Base-by-base conservation (phyloP, 1,140 invertebrate genomes). In the Octopus bimaculoides region DNA sequence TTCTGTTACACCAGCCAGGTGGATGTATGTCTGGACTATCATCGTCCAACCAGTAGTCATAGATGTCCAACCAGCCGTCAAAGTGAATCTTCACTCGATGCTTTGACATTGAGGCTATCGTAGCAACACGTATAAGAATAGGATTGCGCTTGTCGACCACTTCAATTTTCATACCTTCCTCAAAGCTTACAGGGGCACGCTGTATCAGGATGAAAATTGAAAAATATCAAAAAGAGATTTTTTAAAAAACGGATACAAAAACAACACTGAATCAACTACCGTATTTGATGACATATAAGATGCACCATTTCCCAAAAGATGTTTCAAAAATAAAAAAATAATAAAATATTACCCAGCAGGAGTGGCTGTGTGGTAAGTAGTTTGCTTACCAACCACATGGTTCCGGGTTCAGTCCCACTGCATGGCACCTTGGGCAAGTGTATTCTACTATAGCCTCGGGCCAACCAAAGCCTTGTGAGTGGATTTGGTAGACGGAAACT, bases 21-120 rank as follows among this genome's bases (percentile, higher is more conserved):
- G 89, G 88, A 74, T 89, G 88, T 54, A 90, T 82, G 61, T 90
- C 89, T 9, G 85, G 78, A 17, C 83, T 85, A 76, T 89, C 89
- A 77, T 89, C 87, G 94, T 81, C 88, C 41, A 97, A 90, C 95
- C 95, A 97, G 88, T 94, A 96, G 81, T 95, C 94, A 88, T 96
- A 95, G 80, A 93, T 93, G 82, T 94, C 93, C 3, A 94, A 93
- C 95, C 96, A 98, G 10, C 96, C 96, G 90, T 98, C 96, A 90
- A 97, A 97, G 85, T 95, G 93, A 77, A 98, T 93, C 86, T 94
- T 93, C 26, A 98, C 93, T 54, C 96, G 91, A 83, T 94, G 93
- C 83, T 96, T 94, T 90, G 97, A 92, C 78, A 96, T 93, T 75
- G 95, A 94, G 80, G 92, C 92, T 5, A 98, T 93, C 0, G 95